phyloP scores from a whole-genome alignment of 2,888 invertebrate species.

The Temnothorax ravouxi region DNA sequence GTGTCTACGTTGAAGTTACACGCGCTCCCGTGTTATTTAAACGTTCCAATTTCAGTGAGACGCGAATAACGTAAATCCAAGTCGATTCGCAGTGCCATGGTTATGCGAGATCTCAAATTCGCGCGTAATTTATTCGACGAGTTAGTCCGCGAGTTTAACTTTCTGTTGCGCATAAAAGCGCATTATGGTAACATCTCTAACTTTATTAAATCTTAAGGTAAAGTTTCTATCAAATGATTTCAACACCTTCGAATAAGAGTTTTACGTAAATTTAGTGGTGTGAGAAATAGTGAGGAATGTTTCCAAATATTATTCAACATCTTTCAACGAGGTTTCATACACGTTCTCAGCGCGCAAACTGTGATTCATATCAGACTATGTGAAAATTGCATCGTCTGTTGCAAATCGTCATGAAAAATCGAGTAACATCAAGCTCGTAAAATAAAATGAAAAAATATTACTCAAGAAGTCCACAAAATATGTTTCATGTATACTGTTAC shows the following conservation, averaged over 20 bases:
- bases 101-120: background rate
- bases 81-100: background rate
- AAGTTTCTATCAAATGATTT: background rate
- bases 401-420: conserved; percentile 35
- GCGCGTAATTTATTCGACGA: background rate
- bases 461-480: conserved; percentile 16
- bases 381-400: conserved; percentile 48
- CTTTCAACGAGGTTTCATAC: conserved; percentile 17
- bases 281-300: conserved; percentile 5
- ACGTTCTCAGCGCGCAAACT: background rate
- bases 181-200: background rate
- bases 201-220: background rate
- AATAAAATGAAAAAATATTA: conserved; percentile 30
- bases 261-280: background rate
- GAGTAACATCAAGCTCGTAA: conserved; percentile 38
- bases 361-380: conserved; percentile 23
- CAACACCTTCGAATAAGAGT: background rate
- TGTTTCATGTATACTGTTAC: background rate
- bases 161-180: background rate
- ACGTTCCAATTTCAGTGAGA: background rate
- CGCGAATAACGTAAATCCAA: background rate
- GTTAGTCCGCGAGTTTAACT: background rate
- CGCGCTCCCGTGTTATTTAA: conserved; percentile 31
- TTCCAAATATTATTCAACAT: conserved; percentile 17
- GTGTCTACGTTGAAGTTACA: conserved; percentile 30